Conservation (phyloP, 2,113 vertebrate genomes). For the Campylorhamphus procurvoides region DNA sequence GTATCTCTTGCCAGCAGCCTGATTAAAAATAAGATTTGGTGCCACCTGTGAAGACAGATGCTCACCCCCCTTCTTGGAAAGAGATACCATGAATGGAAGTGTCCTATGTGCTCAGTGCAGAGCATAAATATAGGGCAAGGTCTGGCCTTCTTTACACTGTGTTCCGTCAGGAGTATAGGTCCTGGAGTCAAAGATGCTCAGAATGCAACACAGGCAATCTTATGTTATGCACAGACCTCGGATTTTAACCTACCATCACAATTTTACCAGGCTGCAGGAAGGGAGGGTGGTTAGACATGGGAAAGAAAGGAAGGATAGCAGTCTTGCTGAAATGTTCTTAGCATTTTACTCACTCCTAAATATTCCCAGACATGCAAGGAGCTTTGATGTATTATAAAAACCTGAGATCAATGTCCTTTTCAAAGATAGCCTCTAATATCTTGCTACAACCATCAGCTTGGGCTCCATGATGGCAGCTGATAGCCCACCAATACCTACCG, state of each 20-base stretch:
- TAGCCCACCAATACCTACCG: constrained; percentile 45
- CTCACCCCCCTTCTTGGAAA: neutral
- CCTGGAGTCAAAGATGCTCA: neutral
- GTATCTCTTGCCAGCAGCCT: neutral
- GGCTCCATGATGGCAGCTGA: constrained; percentile 36
- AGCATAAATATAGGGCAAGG: neutral
- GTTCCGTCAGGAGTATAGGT: neutral
- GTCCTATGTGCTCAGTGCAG: neutral
- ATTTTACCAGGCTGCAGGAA: neutral
- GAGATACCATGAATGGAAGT: neutral
- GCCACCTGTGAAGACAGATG: constrained; percentile 12
- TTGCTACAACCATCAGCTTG: constrained; percentile 34
- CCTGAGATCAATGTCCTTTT: constrained; percentile 33
- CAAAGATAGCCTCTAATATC: constrained; percentile 36
- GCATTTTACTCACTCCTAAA: neutral
- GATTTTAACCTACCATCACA: neutral
- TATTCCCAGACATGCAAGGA: constrained; percentile 10
- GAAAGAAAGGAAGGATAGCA: neutral
- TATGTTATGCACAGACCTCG: neutral
- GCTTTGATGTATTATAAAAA: constrained; percentile 40
- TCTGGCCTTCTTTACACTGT: neutral
- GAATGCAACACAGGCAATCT: neutral
- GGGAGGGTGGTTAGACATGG: neutral
- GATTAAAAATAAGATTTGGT: neutral
- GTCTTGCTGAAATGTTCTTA: neutral